Percentiles rank a stretch among this genome's conserved stretches.
Conservation (phyloP, 1,140 invertebrate species). For the Tetragonula clypearis region DNA sequence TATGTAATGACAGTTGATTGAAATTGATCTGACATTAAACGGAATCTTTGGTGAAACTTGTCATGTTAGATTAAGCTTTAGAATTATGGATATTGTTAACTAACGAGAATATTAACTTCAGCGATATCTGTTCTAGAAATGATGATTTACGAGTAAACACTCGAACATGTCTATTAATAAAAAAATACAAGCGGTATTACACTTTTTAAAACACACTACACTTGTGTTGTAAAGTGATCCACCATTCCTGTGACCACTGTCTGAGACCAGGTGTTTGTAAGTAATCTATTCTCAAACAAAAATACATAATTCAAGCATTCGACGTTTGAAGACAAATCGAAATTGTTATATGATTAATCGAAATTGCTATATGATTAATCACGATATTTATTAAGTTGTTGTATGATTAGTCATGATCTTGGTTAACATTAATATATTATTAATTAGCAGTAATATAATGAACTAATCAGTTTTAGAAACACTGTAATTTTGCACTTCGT, state of each 20-base stretch:
- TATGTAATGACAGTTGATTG: slow-evolving; percentile 41
- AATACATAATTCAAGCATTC: background rate
- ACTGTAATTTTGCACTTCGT: background rate
- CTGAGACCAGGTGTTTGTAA: slow-evolving; percentile 23
- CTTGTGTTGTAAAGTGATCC: slow-evolving; percentile 37
- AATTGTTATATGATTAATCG: background rate
- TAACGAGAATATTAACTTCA: slow-evolving; percentile 12
- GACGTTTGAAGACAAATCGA: background rate
- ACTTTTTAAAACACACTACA: no score
- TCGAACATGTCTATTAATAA: background rate
- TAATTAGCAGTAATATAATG: background rate
- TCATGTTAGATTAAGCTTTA: slow-evolving; percentile 38
- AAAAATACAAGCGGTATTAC: slow-evolving; percentile 7
- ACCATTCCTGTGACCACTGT: slow-evolving; percentile 14
- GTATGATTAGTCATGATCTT: background rate
- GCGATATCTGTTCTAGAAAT: background rate
- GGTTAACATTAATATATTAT: background rate
- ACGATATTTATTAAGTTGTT: background rate
- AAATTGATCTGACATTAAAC: slow-evolving; percentile 39
- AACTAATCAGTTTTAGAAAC: background rate
- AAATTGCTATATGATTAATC: background rate
- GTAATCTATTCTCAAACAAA: slow-evolving; percentile 11
- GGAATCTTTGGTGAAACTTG: slow-evolving; percentile 22
- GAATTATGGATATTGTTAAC: slow-evolving; percentile 15
- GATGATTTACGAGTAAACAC: slow-evolving; percentile 10